Conservation (phyloP, 1,140 invertebrate species). For the Cyclina sinensis region DNA sequence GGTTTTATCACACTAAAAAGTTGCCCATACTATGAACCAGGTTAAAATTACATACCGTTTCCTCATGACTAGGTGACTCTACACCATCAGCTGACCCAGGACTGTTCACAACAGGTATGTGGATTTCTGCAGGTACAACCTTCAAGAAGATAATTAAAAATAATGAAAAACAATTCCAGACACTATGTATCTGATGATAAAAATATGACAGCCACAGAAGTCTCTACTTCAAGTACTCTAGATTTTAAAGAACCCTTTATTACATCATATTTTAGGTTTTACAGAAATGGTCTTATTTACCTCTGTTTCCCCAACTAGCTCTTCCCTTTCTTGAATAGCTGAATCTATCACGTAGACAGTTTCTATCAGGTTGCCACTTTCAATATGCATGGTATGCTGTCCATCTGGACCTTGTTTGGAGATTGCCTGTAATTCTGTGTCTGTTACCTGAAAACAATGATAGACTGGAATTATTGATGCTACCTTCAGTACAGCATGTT, state of each 20-base stretch:
- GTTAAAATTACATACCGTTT: background rate
- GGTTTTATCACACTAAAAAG: no score
- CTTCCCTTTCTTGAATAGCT: conserved; percentile 62
- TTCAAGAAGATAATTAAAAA: background rate
- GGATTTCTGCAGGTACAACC: background rate
- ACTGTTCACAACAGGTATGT: background rate
- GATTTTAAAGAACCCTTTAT: no score
- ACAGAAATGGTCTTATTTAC: conserved; percentile 6
- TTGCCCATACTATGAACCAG: no score
- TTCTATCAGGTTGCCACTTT: conserved; percentile 35
- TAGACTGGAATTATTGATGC: no score
- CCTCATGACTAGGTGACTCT: background rate
- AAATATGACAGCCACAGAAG: no score
- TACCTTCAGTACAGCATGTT: no score
- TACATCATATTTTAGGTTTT: no score
- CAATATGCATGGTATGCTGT: conserved; percentile 29
- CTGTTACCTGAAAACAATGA: conserved; percentile 79
- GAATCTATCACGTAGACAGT: conserved; percentile 31
- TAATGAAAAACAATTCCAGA: no score
- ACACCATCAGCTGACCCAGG: background rate
- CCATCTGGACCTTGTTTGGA: conserved; percentile 70
- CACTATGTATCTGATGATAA: no score
- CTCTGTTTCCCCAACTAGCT: conserved; percentile 61
- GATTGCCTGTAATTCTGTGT: conserved; percentile 85
- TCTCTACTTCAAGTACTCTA: no score